Conservation (phyloP, 2,797 vertebrate genomes). For the Tangara arthus region DNA sequence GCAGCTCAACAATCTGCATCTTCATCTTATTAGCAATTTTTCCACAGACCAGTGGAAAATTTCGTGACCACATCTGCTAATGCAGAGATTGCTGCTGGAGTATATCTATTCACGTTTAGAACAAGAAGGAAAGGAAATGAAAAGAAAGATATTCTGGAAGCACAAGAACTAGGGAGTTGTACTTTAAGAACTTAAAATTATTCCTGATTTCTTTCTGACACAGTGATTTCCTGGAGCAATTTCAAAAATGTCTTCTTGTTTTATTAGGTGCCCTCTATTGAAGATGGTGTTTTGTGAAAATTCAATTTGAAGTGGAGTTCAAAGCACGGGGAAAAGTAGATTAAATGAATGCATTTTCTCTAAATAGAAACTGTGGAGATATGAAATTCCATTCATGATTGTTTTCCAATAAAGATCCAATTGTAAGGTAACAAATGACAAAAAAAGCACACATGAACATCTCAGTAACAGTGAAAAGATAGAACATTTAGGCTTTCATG, state of each 20-base stretch:
- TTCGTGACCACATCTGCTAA: neutral
- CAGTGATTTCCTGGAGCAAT: neutral
- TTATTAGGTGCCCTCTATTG: neutral
- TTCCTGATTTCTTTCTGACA: neutral
- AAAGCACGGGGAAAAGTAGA: neutral
- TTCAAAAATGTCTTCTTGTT: neutral
- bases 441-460: neutral
- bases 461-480: neutral
- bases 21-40: neutral
- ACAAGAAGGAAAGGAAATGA: neutral
- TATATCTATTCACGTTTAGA: neutral
- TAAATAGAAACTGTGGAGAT: neutral
- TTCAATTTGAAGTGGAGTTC: neutral
- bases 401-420: neutral
- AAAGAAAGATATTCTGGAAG: neutral
- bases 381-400: neutral
- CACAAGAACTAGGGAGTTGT: neutral
- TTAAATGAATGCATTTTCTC: neutral
- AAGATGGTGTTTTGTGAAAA: neutral
- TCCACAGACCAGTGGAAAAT: neutral
- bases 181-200: neutral
- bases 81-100: neutral
- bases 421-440: neutral
- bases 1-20: neutral
- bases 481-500: neutral